Conservation (phyloP, 2,797 vertebrate species). For the Coregonus suidteri region DNA sequence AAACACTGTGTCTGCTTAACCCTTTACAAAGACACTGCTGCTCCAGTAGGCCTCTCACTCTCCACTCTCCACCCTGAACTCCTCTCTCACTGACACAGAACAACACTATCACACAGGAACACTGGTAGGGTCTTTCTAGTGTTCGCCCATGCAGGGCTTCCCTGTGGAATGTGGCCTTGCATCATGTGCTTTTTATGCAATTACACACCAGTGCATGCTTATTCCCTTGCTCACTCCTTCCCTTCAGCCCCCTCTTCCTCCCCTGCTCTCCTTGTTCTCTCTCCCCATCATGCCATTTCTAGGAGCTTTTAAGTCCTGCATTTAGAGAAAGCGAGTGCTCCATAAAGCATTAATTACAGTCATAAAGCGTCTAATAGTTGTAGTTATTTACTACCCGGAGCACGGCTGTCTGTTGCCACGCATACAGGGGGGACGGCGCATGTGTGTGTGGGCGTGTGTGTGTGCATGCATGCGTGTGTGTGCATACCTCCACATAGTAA, state of each 20-base stretch:
- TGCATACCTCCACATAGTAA: slow-evolving; percentile 28
- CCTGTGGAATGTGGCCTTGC: slow-evolving; percentile 10
- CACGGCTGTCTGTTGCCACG: slow-evolving; percentile 22
- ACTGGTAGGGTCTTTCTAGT: neutral
- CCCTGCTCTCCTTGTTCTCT: neutral
- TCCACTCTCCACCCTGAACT: neutral
- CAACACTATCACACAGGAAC: neutral
- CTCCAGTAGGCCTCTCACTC: neutral
- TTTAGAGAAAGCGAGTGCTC: slow-evolving; percentile 48
- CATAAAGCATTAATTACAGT: slow-evolving; percentile 61
- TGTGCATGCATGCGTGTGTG: neutral
- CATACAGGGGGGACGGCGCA: neutral
- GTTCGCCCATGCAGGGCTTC: slow-evolving; percentile 4
- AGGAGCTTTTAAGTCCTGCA: slow-evolving; percentile 24
- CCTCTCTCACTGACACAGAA: neutral
- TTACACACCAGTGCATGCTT: slow-evolving; percentile 1
- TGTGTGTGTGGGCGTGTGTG: neutral
- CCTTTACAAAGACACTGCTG: neutral
- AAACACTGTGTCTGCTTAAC: neutral
- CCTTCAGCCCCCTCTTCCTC: slow-evolving; percentile 3
- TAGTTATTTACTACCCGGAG: slow-evolving; percentile 50
- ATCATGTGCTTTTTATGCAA: neutral
- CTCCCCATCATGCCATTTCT: neutral
- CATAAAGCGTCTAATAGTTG: slow-evolving; percentile 52
- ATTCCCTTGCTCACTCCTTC: neutral